Conservation (phyloP, 2,888 invertebrate species). For the Dione juno region DNA sequence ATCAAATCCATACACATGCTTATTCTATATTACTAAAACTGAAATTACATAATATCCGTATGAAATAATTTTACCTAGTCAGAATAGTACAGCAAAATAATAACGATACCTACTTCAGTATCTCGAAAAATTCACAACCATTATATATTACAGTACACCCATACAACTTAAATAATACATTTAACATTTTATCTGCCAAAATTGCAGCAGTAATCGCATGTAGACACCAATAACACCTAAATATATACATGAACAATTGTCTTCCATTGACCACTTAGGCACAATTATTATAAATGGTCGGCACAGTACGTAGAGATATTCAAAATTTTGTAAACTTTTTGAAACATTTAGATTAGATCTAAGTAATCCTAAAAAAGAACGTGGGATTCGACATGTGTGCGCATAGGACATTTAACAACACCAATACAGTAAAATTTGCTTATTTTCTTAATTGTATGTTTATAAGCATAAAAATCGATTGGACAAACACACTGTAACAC, state of each 20-base stretch:
- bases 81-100: conserved; percentile 12
- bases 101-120: conserved; percentile 23
- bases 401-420: conserved; percentile 26
- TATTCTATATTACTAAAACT: background rate
- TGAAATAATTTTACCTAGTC: background rate
- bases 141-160: conserved; percentile 36
- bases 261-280: conserved; percentile 38
- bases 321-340: background rate
- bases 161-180: conserved; percentile 35
- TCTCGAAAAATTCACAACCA: conserved; percentile 41
- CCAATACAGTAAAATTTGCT: conserved; percentile 22
- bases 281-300: conserved; percentile 39
- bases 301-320: conserved; percentile 27
- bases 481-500: conserved; percentile 16
- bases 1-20: background rate
- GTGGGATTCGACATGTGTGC: conserved; percentile 25
- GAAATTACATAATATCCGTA: background rate
- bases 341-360: background rate
- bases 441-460: conserved; percentile 6
- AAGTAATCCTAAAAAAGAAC: conserved; percentile 10
- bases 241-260: conserved; percentile 32
- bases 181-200: conserved; percentile 20
- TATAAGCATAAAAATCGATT: conserved; percentile 30
- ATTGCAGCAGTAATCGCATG: conserved; percentile 31
- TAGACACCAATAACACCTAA: conserved; percentile 40